Conservation (phyloP, 2,888 invertebrate species). For the Agonopterix heracliana region DNA sequence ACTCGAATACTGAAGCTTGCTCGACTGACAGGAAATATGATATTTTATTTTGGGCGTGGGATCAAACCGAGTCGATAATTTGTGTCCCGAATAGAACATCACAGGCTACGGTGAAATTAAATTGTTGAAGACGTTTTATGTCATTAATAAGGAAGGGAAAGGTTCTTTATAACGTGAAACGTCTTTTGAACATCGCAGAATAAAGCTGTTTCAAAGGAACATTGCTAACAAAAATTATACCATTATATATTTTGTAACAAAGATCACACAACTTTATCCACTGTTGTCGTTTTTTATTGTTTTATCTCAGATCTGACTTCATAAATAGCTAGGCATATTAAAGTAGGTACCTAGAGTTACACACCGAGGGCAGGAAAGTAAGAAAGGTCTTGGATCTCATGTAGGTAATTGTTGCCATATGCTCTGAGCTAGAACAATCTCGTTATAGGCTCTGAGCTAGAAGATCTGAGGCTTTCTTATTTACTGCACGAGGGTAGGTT, state of each 20-base stretch:
- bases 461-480: too few species aligned
- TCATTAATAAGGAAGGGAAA: conserved; percentile 49
- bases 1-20: conserved; percentile 66
- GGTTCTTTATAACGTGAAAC: conserved; percentile 38
- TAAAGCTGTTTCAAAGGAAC: conserved; percentile 31
- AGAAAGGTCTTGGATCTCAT: too few species aligned
- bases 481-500: too few species aligned
- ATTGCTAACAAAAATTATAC: conserved; percentile 10
- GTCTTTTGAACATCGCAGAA: conserved; percentile 31
- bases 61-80: conserved; percentile 73
- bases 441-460: too few species aligned
- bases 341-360: too few species aligned
- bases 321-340: too few species aligned
- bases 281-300: too few species aligned
- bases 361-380: too few species aligned
- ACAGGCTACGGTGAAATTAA: conserved; percentile 59
- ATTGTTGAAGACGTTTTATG: conserved; percentile 59
- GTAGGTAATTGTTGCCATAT: too few species aligned
- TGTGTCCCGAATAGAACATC: conserved; percentile 66
- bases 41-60: conserved; percentile 76
- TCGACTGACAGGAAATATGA: conserved; percentile 74
- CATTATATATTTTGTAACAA: conserved; percentile 1
- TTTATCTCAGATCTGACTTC: too few species aligned
- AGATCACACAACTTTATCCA: neutral
- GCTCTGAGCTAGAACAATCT: too few species aligned